Base-by-base conservation (phyloP, 2,888 invertebrate species). In the Andrena chrysosceles region DNA sequence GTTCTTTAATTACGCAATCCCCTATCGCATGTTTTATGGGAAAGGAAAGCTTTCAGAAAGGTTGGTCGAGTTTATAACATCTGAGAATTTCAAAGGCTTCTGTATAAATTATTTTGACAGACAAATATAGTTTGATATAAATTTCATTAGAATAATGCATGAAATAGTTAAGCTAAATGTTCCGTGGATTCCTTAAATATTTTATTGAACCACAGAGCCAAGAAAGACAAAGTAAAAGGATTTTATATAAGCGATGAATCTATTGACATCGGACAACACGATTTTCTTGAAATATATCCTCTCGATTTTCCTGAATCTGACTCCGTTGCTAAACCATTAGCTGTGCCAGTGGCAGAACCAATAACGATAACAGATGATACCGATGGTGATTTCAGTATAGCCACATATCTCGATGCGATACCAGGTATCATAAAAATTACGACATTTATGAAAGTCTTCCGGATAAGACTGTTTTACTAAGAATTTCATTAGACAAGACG, bases 281-380 rank as follows among this genome's bases (percentile, higher is more conserved):
- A 72, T 26, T 83, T 81, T 73, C 60, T 77, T 62, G 54, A 83
- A 60, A 52, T 83, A 69, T 72, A 83, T 48, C 23, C 72, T 23
- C 1, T 64, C 23, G 60, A 71, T 42, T 49, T 23, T 10, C 2
- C 56, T 10, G 16, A 68, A 49, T 26, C 20, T 2, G 60, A 68
- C 56, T 49, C 42, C 16, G 1, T 5, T 35, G 31, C 2, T 49
- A 71, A 49, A 63, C 8, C 26, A 31, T 31, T 26, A 63, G 56
- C 10, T 16, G 6, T 29, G 16, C 16, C 42, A 54, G 4, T 33
- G 13, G 62, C 49, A 54, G 60, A 72, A 35, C 64, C 83, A 26
- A 35, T 23, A 42, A 48, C 42, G 23, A 62, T 83, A 26, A 29
- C 23, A 48, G 20, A 83, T 49, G 62, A 76, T 60, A n/a, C 35